These are phyloP conservation scores for Spea bombifrons DNA, from an alignment of 2,113 vertebrate species.

Conservation along the genomic window DNA sequence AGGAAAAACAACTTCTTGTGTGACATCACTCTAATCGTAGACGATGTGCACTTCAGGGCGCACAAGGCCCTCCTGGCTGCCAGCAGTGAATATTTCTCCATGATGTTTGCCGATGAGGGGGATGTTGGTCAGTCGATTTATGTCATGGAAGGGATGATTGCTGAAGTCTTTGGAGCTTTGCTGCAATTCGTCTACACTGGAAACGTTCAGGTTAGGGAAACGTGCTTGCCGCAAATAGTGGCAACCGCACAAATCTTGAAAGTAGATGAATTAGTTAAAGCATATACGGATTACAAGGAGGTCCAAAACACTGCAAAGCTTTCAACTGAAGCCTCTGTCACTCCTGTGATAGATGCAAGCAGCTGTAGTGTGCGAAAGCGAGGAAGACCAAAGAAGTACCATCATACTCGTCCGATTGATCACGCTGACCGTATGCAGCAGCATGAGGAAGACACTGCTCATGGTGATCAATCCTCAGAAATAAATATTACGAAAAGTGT, in stretches of 20 bases:
- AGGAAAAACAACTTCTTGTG: slow-evolving; percentile 84
- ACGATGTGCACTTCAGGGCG: slow-evolving; percentile 84
- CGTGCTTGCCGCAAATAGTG: slow-evolving; percentile 75
- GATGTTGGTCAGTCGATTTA: slow-evolving; percentile 72
- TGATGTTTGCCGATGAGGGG: slow-evolving; percentile 83
- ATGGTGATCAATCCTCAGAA: not conserved
- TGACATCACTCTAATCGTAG: slow-evolving; percentile 89
- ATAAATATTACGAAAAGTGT: slow-evolving; percentile 46
- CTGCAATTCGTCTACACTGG: slow-evolving; percentile 94
- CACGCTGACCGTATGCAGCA: not conserved
- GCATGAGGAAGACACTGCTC: not conserved
- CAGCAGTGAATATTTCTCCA: slow-evolving; percentile 90
- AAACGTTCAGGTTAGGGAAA: slow-evolving; percentile 74
- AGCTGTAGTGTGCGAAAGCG: slow-evolving; percentile 64
- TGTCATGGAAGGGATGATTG: slow-evolving; percentile 79
- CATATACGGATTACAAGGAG: slow-evolving; percentile 67
- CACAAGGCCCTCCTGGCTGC: slow-evolving; percentile 94
- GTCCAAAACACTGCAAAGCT: slow-evolving; percentile 22
- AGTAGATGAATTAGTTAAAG: slow-evolving; percentile 79
- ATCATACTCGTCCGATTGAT: no score
- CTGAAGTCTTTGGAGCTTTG: slow-evolving; percentile 73
- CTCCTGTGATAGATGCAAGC: slow-evolving; percentile 47
- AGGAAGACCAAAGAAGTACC: slow-evolving; percentile 78
- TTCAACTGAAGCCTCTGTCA: slow-evolving; percentile 1
- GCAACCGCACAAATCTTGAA: slow-evolving; percentile 81